Conservation (phyloP, 1,140 invertebrate species). For the Ceratina japonica region DNA sequence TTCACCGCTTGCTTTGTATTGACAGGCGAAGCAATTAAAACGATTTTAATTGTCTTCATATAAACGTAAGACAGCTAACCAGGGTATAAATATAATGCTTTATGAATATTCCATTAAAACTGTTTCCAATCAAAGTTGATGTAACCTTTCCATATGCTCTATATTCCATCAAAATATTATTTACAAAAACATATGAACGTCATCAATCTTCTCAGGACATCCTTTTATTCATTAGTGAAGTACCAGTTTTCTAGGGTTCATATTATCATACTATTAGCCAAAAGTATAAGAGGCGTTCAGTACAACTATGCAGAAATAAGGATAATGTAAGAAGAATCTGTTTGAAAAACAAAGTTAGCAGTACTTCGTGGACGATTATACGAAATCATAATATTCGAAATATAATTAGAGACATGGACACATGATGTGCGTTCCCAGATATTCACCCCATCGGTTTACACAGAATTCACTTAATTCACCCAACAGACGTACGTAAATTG, state of each 20-base stretch:
- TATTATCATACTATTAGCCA: no score
- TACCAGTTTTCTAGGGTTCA: background rate
- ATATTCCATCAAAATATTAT: background rate
- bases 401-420: no score
- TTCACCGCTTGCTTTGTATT: background rate
- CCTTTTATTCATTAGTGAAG: background rate
- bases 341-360: no score
- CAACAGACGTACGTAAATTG: background rate
- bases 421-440: constrained; percentile 3
- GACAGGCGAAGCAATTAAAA: background rate
- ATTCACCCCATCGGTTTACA: background rate
- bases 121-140: background rate
- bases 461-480: background rate
- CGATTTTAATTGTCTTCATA: background rate
- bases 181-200: background rate
- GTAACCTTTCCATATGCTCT: background rate
- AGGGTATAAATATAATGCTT: background rate
- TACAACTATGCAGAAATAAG: no score
- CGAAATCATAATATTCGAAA: no score
- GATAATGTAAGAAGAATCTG: no score
- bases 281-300: no score
- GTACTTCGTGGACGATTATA: no score
- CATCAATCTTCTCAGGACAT: background rate
- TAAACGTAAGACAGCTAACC: background rate
- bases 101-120: no score